Evolutionary conservation across 2,797 vertebrate genomes (phyloP).

Genomic region (Muscicapa striata): DNA sequence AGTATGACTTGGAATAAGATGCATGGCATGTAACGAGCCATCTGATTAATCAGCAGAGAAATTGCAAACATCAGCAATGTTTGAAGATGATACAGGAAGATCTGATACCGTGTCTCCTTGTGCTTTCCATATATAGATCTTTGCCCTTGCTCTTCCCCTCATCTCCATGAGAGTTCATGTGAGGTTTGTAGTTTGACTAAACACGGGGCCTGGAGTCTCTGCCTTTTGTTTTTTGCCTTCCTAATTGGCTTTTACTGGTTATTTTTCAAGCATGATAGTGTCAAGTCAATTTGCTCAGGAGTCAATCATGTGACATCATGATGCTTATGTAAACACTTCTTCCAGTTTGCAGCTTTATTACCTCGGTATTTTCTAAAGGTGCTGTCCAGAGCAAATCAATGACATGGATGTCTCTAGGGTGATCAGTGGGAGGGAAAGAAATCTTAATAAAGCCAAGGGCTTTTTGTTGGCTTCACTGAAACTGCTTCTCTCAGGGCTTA

Average conservation of each 20-base stretch:
- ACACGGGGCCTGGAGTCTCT: background rate
- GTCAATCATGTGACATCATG: background rate
- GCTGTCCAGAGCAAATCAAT: background rate
- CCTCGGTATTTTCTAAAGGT: background rate
- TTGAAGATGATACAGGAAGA: slow-evolving; percentile 26
- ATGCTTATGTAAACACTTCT: background rate
- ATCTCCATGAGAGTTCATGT: background rate
- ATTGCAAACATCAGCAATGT: slow-evolving; percentile 32
- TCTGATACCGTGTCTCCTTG: slow-evolving; percentile 2
- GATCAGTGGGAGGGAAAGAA: background rate
- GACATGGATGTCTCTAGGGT: background rate
- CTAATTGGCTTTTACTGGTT: slow-evolving; percentile 40
- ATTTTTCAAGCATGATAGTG: slow-evolving; percentile 16
- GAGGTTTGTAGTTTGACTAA: slow-evolving; percentile 24
- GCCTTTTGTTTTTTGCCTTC: background rate
- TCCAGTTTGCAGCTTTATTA: background rate
- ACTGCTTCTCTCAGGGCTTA: background rate
- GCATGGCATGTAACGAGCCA: slow-evolving; percentile 4
- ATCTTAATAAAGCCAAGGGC: background rate
- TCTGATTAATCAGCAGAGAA: slow-evolving; percentile 49
- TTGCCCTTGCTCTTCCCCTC: slow-evolving; percentile 14
- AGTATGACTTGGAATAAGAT: slow-evolving; percentile 2
- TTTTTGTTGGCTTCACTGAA: background rate
- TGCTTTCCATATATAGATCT: slow-evolving; percentile 41
- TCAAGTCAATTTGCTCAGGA: slow-evolving; percentile 39